These are phyloP conservation scores for Eutolmus rufibarbis DNA, from an alignment of 2,888 invertebrate genomes.

Conservation along the genomic window DNA sequence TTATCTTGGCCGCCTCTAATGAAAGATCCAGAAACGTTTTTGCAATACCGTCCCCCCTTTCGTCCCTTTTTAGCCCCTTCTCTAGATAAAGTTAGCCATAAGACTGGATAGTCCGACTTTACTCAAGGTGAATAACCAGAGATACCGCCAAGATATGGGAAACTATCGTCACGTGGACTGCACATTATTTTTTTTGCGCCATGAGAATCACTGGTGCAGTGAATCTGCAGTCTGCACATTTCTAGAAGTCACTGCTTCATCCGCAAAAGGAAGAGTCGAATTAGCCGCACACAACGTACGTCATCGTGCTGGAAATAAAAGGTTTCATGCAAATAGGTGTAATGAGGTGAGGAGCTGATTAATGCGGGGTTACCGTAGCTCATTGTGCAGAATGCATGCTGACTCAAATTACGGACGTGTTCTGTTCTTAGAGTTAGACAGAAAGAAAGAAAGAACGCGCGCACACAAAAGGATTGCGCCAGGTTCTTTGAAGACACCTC, in stretches of 20 bases:
- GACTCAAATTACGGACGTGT: background rate
- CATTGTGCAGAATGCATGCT: background rate
- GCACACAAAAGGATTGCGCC: background rate
- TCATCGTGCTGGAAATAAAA: background rate
- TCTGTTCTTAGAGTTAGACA: background rate
- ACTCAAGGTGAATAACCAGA: constrained; percentile 11
- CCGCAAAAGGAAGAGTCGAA: background rate
- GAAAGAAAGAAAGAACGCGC: background rate
- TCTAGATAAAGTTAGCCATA: background rate
- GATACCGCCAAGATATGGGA: background rate
- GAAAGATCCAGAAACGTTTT: background rate
- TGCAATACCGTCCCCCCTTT: background rate
- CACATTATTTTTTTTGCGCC: background rate
- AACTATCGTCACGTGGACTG: constrained; percentile 16
- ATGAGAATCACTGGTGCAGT: background rate
- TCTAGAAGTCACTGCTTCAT: background rate
- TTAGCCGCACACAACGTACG: background rate
- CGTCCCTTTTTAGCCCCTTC: background rate
- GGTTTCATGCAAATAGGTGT: background rate
- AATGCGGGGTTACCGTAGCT: background rate
- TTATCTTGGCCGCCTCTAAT: constrained; percentile 19
- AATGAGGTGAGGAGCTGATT: background rate
- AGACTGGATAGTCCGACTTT: background rate
- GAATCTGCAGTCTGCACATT: background rate
- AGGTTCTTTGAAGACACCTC: background rate